These are phyloP conservation scores for Acronicta leporina DNA, from an alignment of 2,888 invertebrate species.

Conservation along the genomic window DNA sequence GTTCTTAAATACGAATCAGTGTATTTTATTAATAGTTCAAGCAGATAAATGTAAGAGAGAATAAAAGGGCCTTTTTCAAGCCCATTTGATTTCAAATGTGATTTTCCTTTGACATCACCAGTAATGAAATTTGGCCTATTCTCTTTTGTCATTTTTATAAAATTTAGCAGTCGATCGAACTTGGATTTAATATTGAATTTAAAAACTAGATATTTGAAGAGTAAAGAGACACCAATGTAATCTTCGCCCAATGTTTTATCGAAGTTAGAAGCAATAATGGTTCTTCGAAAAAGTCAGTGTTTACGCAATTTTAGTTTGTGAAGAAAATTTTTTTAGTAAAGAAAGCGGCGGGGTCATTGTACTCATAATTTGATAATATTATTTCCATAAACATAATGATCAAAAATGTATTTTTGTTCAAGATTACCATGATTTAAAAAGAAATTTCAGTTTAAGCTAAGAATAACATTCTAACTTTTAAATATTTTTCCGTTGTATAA, in stretches of 20 bases:
- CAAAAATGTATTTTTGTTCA: conserved; percentile 1
- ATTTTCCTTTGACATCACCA: conserved; percentile 44
- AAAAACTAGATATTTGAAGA: conserved; percentile 57
- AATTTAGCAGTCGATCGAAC: conserved; percentile 58
- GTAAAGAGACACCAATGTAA: conserved; percentile 68
- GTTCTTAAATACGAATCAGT: conserved; percentile 34
- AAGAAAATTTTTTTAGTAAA: conserved; percentile 41
- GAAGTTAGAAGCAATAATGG: conserved; percentile 69
- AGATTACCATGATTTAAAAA: conserved; percentile 5
- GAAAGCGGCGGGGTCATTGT: conserved; percentile 30
- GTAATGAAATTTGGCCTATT: conserved; percentile 41
- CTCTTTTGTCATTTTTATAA: conserved; percentile 37
- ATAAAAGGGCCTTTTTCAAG: conserved; percentile 35
- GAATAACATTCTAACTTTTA: not conserved
- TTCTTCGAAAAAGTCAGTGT: conserved; percentile 52
- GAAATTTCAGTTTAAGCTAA: too few relatives aligned
- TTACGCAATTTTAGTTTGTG: conserved; percentile 39
- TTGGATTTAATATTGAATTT: conserved; percentile 57
- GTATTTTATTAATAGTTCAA: conserved; percentile 50
- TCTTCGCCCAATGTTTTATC: conserved; percentile 60
- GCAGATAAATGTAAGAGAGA: conserved; percentile 37
- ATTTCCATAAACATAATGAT: not conserved
- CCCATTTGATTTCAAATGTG: conserved; percentile 48
- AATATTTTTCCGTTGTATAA: too few relatives aligned
- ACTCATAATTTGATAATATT: not conserved